Percentiles rank a stretch among this genome's conserved stretches.
Conservation (phyloP, 2,888 invertebrate genomes). For the Antitype chi region DNA sequence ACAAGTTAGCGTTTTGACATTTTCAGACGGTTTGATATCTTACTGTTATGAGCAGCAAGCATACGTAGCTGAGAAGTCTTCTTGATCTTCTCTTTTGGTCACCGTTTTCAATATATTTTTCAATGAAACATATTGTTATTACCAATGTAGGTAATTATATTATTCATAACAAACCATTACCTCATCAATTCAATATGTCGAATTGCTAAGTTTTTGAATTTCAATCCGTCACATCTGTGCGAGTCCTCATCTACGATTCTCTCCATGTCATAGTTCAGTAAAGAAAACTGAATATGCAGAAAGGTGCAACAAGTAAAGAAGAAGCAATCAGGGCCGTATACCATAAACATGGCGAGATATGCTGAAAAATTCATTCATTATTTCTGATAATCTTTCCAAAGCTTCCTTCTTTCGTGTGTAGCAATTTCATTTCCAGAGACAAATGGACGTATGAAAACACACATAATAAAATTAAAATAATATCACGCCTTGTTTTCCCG, state of each 20-base stretch:
- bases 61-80: neutral
- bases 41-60: neutral
- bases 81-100: neutral
- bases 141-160: neutral
- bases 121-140: too few species aligned
- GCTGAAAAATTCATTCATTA: slow-evolving; percentile 27
- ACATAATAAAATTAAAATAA: too few species aligned
- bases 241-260: slow-evolving; percentile 32
- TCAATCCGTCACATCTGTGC: neutral
- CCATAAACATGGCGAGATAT: slow-evolving; percentile 10
- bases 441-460: neutral
- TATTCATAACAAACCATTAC: slow-evolving; percentile 17
- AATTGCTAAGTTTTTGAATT: slow-evolving; percentile 37
- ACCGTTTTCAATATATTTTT: neutral
- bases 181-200: slow-evolving; percentile 55
- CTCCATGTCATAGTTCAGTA: slow-evolving; percentile 50
- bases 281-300: slow-evolving; percentile 50
- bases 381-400: neutral
- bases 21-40: neutral
- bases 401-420: too few species aligned
- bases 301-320: slow-evolving; percentile 58
- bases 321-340: slow-evolving; percentile 52
- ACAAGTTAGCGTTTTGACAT: too few species aligned
- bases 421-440: neutral
- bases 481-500: too few species aligned